Percentiles rank a stretch among this genome's conserved stretches.
Evolutionary conservation across 2,113 vertebrate genomes (phyloP).

Genomic region (Limnothrissa miodon): DNA sequence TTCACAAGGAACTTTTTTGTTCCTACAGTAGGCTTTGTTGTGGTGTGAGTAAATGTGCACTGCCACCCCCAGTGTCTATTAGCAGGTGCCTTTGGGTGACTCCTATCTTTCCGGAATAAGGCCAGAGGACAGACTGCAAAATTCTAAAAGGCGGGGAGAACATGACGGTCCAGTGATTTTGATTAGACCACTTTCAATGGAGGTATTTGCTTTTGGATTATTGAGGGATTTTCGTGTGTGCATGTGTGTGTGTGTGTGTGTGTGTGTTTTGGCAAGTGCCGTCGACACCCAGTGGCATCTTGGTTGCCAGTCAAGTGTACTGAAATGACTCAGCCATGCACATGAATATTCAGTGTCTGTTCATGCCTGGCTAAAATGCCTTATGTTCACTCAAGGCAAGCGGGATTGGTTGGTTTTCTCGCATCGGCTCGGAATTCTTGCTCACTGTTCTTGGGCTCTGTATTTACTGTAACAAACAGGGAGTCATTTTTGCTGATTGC

Average conservation of each 20-base stretch:
- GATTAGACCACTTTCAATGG: not conserved
- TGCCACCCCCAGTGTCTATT: not conserved
- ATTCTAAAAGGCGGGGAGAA: not conserved
- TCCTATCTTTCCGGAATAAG: not conserved
- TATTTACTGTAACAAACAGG: not conserved
- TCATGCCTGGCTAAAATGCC: not conserved
- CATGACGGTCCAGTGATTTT: not conserved
- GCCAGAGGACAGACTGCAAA: not conserved
- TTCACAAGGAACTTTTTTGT: not conserved
- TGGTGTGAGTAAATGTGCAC: not conserved
- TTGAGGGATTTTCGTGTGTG: not conserved
- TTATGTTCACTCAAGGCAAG: not conserved
- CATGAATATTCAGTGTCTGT: not conserved
- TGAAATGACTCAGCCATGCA: not conserved
- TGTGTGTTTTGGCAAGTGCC: not conserved
- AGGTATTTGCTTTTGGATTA: not conserved
- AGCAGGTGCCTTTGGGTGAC: not conserved
- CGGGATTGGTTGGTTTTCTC: not conserved
- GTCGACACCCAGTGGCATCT: not conserved
- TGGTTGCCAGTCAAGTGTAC: not conserved
- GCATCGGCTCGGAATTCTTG: not conserved
- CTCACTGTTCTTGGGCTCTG: not conserved
- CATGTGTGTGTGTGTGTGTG: not conserved
- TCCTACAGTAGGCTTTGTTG: too few species aligned
- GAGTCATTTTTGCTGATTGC: not conserved